Evolutionary conservation across 2,113 vertebrate species (phyloP).

Genomic region (Pterophyllum scalare): DNA sequence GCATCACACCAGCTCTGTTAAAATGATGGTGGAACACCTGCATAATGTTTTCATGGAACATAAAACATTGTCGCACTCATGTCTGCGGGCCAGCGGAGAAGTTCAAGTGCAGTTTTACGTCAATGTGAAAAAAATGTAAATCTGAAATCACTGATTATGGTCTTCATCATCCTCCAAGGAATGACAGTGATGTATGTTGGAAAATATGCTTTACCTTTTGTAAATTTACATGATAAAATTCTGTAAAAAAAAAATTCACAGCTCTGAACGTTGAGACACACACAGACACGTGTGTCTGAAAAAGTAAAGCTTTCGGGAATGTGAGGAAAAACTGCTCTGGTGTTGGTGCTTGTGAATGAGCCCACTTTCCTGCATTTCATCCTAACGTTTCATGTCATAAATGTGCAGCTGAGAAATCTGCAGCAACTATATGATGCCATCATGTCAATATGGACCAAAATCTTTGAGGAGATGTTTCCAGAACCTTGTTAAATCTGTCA

Average conservation of each 20-base stretch:
- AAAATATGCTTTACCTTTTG: not conserved
- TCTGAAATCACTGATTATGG: not conserved
- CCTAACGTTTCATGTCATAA: too few relatives aligned
- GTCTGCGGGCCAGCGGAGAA: not conserved
- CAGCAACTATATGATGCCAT: too few relatives aligned
- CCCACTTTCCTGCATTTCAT: not conserved
- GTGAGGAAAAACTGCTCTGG: not conserved
- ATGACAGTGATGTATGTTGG: not conserved
- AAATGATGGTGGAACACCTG: not conserved
- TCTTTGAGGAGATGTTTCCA: too few relatives aligned
- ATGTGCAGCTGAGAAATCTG: too few relatives aligned
- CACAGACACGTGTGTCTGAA: not conserved
- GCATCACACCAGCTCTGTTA: not conserved
- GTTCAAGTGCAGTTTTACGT: not conserved
- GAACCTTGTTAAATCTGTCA: too few relatives aligned
- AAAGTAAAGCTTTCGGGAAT: not conserved
- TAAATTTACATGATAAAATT: constrained; percentile 7
- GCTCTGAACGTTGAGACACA: not conserved
- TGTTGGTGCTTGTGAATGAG: not conserved
- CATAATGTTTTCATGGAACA: not conserved
- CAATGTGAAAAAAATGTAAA: not conserved
- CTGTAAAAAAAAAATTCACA: not conserved
- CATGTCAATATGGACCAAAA: too few relatives aligned
- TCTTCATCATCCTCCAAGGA: not conserved
- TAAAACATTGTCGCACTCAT: not conserved